These are phyloP conservation scores for Uropsilus gracilis DNA, from an alignment of 2,113 vertebrate genomes.

Conservation along the genomic window DNA sequence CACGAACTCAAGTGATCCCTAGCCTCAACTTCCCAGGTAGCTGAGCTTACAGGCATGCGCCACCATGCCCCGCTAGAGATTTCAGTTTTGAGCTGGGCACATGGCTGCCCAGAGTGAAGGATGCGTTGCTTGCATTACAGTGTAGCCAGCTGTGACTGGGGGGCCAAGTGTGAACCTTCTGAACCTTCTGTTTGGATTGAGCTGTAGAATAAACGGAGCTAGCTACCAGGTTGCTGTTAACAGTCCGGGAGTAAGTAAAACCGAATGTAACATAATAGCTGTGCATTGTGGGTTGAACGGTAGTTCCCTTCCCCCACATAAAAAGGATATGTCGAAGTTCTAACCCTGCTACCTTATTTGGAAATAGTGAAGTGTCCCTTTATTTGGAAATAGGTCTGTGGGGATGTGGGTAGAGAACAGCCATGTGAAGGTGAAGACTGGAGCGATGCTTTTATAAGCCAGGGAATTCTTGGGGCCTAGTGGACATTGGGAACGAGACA, in stretches of 20 bases:
- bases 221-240: background rate
- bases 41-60: no score
- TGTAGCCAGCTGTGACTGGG: background rate
- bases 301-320: background rate
- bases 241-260: constrained; percentile 9
- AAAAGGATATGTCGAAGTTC: background rate
- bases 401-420: constrained; percentile 5
- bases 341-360: constrained; percentile 18
- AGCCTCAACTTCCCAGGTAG: no score
- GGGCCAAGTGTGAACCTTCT: background rate
- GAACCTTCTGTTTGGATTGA: constrained; percentile 51
- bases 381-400: constrained; percentile 45
- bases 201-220: background rate
- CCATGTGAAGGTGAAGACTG: background rate
- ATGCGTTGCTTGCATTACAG: background rate
- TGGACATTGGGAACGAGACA: background rate
- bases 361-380: background rate
- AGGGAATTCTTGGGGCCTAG: background rate
- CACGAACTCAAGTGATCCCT: no score
- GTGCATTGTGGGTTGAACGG: background rate
- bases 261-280: constrained; percentile 39
- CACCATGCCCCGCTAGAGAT: no score
- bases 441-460: background rate
- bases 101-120: background rate
- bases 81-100: constrained; percentile 39